Evolutionary conservation across 1,140 invertebrate genomes (phyloP).

Genomic region (Lepidurus couesii): DNA sequence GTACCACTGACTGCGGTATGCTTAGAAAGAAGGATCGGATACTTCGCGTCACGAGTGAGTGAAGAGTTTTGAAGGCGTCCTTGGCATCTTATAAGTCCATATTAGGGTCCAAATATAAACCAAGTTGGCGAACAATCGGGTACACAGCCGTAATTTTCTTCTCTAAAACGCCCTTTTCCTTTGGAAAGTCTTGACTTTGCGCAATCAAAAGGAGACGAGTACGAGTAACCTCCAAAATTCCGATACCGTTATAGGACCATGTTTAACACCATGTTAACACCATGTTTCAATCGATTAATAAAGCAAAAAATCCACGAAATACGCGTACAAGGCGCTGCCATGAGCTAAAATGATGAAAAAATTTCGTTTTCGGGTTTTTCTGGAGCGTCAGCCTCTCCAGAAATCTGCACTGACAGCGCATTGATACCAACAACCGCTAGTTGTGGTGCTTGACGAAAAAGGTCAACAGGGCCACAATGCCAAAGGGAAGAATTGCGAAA

Average conservation of each 20-base stretch:
- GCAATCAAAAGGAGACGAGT: neutral
- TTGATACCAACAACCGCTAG: neutral
- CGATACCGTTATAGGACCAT: neutral
- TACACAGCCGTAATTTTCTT: neutral
- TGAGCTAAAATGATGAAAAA: neutral
- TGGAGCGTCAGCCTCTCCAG: too few species aligned
- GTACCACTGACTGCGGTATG: neutral
- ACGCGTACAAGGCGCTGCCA: neutral
- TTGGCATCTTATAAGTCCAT: neutral
- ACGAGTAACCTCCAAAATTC: neutral
- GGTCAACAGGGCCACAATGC: neutral
- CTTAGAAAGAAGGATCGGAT: slow-evolving; percentile 13
- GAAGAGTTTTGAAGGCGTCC: neutral
- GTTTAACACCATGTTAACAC: neutral
- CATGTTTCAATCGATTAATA: neutral
- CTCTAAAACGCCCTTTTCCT: neutral
- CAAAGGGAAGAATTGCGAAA: neutral
- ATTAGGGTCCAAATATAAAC: neutral
- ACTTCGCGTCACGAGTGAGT: neutral
- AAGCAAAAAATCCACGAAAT: neutral
- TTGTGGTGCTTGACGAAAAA: neutral
- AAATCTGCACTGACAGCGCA: neutral
- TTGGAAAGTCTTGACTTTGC: neutral
- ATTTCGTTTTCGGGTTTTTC: neutral
- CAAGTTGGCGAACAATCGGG: neutral